Base-by-base conservation (phyloP, 2,888 invertebrate genomes). In the Pristionchus entomophagus region DNA sequence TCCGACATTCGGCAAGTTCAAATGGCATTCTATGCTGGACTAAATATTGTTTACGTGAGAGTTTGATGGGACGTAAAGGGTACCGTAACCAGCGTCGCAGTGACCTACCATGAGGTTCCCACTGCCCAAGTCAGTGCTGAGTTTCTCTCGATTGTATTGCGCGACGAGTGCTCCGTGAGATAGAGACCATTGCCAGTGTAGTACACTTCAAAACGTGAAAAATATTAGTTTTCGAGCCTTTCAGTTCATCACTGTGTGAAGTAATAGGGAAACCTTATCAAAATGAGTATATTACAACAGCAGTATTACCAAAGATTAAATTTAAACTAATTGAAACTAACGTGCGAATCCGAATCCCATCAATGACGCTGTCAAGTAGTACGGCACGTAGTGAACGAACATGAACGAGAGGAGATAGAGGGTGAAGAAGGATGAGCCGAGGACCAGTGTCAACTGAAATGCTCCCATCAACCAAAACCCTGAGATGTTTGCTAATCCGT, bases 311-410 rank as follows among this genome's bases (percentile, higher is more conserved):
- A n/a, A n/a, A n/a, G n/a, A n/a, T n/a, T n/a, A n/a, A n/a, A n/a
- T n/a, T n/a, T n/a, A n/a, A n/a, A n/a, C n/a, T n/a, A 59, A 86
- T 53, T 22, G 38, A 51, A 77, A 62, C 88, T 88, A 73, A 90
- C 91, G 81, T 12, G 91, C 88, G 45, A 88, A 89, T 14, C 90
- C 91, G n/a, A 89, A 53, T 2, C 91, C 91, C 59, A 89, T 86
- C 8, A 89, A n/a, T 1, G 86, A 85, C 8, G 84, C 84, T 4
- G 89, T 87, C 17, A 87, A 69, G 84, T 88, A 91, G 82, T 88
- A 91, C 45, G 88, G 89, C 41, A 88, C 86, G 32, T 73, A 65
- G 73, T 89, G 89, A n/a, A 89, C 87, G 84, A 88, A 89, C 59
- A 91, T 81, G 86, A 90, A 91, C 62, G 89, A 89, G 0, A 87